A percentile compares a stretch with the other conserved stretches of the same genome.
phyloP scores from a whole-genome alignment of 2,113 vertebrate genomes.

The Tamias sibiricus region DNA sequence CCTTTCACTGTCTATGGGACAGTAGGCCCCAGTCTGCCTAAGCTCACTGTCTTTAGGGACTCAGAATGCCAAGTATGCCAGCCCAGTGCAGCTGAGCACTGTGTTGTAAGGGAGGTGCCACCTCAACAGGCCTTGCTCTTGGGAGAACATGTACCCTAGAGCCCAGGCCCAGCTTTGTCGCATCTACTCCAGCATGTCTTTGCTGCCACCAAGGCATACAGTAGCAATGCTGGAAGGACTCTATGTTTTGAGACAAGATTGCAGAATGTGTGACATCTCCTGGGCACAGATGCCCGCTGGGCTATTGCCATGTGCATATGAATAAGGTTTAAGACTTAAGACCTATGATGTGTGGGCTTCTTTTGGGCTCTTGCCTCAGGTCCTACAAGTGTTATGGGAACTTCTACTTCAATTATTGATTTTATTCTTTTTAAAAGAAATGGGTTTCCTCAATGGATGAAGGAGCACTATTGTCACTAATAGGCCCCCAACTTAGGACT shows the following conservation, averaged over 20 bases:
- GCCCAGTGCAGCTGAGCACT: background rate
- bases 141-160: rapidly evolving
- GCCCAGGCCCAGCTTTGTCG: background rate
- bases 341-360: rapidly evolving
- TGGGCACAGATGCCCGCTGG: background rate
- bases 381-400: background rate
- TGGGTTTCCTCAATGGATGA: background rate
- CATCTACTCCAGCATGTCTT: background rate
- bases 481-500: background rate
- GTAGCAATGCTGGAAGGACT: background rate
- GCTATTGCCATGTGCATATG: background rate
- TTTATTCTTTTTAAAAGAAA: background rate
- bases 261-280: background rate
- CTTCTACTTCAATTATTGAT: background rate
- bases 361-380: too few relatives aligned
- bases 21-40: background rate
- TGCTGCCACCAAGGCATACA: rapidly evolving
- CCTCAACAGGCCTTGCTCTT: rapidly evolving
- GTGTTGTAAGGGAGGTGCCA: background rate
- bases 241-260: too few relatives aligned
- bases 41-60: background rate
- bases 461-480: background rate
- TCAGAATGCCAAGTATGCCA: too few relatives aligned
- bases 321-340: background rate
- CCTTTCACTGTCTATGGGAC: rapidly evolving